Percentiles rank a stretch among this genome's conserved stretches.
These are phyloP conservation scores for Mesochorus sp. DNA, from an alignment of 2,888 invertebrate species.

Conservation along the genomic window DNA sequence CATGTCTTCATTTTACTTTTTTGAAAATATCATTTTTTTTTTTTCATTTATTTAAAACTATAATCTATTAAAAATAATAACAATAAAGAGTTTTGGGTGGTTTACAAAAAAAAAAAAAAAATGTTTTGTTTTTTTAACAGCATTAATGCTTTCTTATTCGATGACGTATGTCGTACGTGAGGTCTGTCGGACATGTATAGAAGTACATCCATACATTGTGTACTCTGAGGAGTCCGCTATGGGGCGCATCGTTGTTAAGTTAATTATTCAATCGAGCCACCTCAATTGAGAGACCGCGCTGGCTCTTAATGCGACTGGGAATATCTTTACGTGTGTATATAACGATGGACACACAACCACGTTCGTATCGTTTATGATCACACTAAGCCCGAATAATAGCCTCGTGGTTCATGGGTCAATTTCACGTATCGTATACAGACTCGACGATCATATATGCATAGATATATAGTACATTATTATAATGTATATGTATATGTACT, in stretches of 20 bases:
- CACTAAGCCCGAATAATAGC: conserved; percentile 32
- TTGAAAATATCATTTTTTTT: too few relatives aligned
- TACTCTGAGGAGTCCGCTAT: conserved; percentile 24
- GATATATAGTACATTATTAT: too few relatives aligned
- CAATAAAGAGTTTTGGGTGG: too few relatives aligned
- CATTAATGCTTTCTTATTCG: too few relatives aligned
- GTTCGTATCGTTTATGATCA: conserved; percentile 16
- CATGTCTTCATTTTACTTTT: too few relatives aligned
- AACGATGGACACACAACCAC: not conserved
- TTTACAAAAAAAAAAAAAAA: too few relatives aligned
- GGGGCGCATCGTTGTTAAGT: conserved; percentile 51
- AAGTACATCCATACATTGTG: not conserved
- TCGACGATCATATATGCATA: conserved; percentile 9
- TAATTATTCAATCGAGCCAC: conserved; percentile 58
- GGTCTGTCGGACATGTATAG: not conserved
- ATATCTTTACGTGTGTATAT: not conserved
- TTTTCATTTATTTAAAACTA: too few relatives aligned
- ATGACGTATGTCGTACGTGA: not conserved
- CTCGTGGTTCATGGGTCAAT: conserved; percentile 36
- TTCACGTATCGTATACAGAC: conserved; percentile 3
- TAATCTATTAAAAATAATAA: too few relatives aligned
- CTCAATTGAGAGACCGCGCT: conserved; percentile 32
- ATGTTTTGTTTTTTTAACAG: too few relatives aligned
- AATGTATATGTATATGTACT: too few relatives aligned
- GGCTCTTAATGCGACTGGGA: not conserved